Conservation (phyloP, 2,888 invertebrate genomes). For the Vesta saturnalis region DNA sequence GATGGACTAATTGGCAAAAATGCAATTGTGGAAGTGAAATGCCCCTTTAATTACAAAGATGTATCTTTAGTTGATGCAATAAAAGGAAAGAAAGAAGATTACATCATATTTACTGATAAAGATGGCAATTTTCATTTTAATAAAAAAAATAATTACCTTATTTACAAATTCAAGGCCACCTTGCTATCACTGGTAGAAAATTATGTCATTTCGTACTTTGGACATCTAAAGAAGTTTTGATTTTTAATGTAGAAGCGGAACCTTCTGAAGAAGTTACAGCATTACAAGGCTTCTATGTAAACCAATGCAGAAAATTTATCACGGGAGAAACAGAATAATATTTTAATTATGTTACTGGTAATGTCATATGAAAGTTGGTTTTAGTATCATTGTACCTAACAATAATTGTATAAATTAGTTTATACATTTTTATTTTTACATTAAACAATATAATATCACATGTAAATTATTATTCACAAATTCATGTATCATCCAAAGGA, state of each 20-base stretch:
- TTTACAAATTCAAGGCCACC: conserved; percentile 5
- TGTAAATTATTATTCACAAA: not conserved
- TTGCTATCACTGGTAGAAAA: not conserved
- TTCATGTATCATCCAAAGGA: not conserved
- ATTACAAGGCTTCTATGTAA: not conserved
- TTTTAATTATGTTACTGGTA: not conserved
- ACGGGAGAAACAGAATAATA: not conserved
- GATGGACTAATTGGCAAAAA: too few relatives aligned
- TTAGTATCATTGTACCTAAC: not conserved
- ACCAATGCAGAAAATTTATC: not conserved
- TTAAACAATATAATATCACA: not conserved
- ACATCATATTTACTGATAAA: not conserved
- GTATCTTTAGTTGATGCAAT: conserved; percentile 1
- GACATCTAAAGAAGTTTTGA: not conserved
- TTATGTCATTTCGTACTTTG: not conserved
- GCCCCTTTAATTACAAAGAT: too few relatives aligned
- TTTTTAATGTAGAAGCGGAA: not conserved
- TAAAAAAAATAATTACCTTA: not conserved
- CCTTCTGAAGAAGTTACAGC: not conserved
- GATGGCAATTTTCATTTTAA: not conserved
- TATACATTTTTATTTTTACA: not conserved
- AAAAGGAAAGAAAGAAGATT: too few relatives aligned
- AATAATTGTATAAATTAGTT: not conserved
- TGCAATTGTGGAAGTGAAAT: too few relatives aligned
- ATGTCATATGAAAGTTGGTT: not conserved